phyloP scores from a whole-genome alignment of 2,888 invertebrate genomes.

The Caenorhabditis sp. region DNA sequence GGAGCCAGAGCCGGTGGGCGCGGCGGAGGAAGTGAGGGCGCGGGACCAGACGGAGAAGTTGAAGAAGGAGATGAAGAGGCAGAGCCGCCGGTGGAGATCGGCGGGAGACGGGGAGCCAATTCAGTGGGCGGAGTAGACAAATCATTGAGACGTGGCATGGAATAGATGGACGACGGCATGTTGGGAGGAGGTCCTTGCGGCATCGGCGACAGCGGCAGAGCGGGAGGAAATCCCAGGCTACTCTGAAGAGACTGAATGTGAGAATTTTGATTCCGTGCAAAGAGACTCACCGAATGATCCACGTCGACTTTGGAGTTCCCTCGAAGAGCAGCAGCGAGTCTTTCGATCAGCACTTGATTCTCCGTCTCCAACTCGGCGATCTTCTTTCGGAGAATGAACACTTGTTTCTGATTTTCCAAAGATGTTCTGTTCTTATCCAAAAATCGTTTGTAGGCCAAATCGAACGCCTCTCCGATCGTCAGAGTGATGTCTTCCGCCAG shows the following conservation, averaged over 20 bases:
- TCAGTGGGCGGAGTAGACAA: slow-evolving; percentile 43
- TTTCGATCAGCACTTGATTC: slow-evolving; percentile 82
- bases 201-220: slow-evolving; percentile 70
- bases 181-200: slow-evolving; percentile 53
- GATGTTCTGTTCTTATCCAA: slow-evolving; percentile 92
- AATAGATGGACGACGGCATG: slow-evolving; percentile 35
- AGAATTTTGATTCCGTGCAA: not conserved
- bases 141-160: slow-evolving; percentile 37
- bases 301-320: slow-evolving; percentile 1
- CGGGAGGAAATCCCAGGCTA: too few relatives aligned
- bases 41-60: slow-evolving; percentile 54
- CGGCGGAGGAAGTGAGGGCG: slow-evolving; percentile 58
- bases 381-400: slow-evolving; percentile 87
- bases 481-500: slow-evolving; percentile 96
- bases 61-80: slow-evolving; percentile 31
- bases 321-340: slow-evolving; percentile 21
- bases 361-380: slow-evolving; percentile 91
- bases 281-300: not conserved
- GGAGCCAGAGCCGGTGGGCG: slow-evolving; percentile 55
- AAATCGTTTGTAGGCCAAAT: slow-evolving; percentile 88
- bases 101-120: slow-evolving; percentile 51
- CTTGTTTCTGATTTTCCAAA: slow-evolving; percentile 88
- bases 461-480: slow-evolving; percentile 98
- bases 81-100: slow-evolving; percentile 12
- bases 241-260: too few relatives aligned